Base-by-base conservation (phyloP, 2,888 invertebrate genomes). In the Phaedon cochleariae region DNA sequence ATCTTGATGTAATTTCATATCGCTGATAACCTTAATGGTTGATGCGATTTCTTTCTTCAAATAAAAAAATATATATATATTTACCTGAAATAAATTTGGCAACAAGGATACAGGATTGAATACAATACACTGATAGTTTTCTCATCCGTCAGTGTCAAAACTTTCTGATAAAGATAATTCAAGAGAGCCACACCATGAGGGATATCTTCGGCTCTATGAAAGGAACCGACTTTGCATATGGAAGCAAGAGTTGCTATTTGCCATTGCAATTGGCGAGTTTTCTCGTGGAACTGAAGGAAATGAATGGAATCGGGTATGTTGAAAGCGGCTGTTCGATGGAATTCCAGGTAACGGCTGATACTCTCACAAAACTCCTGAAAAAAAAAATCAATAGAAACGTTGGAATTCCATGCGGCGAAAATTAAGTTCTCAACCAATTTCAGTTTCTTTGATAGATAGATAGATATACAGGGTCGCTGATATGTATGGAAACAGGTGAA, bases 151-250 rank as follows among this genome's bases (percentile, higher is more conserved):
- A 89, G 84, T 69, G 85, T 81, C 0, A 87, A 86, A 53, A 89
- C 87, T 79, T 89, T 88, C 61, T 87, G 85, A 76, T 90, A 91
- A 62, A 91, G 82, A 76, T 89, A 89, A 37, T 90, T 89, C 80
- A 91, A 85, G 34, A 91, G 81, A 26, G 87, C 87, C 0, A 87
- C 88, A 1, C 90, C 90, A 70, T 84, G 76, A 0, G 80, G 81
- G 26, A 80, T 76, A 45, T 75, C 69, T 45, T 77, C 76, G 1
- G 74, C 71, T 70, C 79, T 74, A 5, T 65, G 70, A 67, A 74
- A 82, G 17, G 80, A 81, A 51, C 79, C 84, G 64, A 87, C 78
- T 79, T 86, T 86, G 75, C 87, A 88, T 48, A 88, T 85, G 7
- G 85, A 84, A 0, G 86, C 86, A 53, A 89, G 79, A 10, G 86